A percentile compares a stretch with the other conserved stretches of the same genome.
Evolutionary conservation across 2,888 invertebrate genomes (phyloP).

Genomic region (Lycophotia porphyrea): DNA sequence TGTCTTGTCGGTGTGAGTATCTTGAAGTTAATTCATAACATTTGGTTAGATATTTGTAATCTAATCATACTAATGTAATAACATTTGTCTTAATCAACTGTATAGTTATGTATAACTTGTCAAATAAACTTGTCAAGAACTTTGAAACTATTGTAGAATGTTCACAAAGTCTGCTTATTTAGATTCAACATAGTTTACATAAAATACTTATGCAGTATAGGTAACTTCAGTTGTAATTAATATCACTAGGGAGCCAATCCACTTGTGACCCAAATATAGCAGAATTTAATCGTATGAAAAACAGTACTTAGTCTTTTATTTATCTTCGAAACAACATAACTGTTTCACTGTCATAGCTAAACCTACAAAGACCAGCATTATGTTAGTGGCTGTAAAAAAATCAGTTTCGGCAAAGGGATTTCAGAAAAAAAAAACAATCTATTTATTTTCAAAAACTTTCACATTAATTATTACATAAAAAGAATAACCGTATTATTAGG

Average conservation of each 20-base stretch:
- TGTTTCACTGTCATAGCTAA: not conserved
- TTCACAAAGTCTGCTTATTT: conserved; percentile 19
- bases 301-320: not conserved
- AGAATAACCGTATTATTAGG: not conserved
- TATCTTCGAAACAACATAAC: not conserved
- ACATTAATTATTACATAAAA: no score
- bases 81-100: conserved; percentile 16
- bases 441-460: no score
- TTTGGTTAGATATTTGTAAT: conserved; percentile 3
- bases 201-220: not conserved
- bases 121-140: conserved; percentile 22
- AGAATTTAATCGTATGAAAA: not conserved
- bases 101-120: conserved; percentile 1
- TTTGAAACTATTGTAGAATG: conserved; percentile 18
- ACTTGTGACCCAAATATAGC: not conserved
- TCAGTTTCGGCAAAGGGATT: not conserved
- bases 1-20: not conserved
- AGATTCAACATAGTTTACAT: conserved; percentile 20
- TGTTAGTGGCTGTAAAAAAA: not conserved
- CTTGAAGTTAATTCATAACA: not conserved
- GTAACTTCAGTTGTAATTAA: not conserved
- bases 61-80: not conserved
- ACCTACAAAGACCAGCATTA: not conserved
- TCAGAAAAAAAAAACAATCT: not conserved
- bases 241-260: no score